A percentile compares a stretch with the other conserved stretches of the same genome.
Conservation (phyloP, 2,797 vertebrate species). For the Phoebastria nigripes region DNA sequence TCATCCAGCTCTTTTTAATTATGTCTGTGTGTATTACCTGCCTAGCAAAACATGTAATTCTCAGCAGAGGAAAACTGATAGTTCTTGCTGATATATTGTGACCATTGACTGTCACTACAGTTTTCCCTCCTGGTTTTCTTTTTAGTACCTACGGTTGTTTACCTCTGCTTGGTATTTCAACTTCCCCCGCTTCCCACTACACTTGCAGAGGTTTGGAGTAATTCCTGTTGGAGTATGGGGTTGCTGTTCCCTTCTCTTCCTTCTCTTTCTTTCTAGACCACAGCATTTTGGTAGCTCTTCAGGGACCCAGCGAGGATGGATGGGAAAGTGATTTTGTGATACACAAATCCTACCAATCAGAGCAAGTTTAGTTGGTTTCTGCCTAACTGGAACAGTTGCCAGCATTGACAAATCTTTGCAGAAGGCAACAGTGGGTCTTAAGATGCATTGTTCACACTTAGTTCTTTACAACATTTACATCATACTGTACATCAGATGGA, state of each 20-base stretch:
- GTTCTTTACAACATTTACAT: not conserved
- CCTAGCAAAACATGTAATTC: not conserved
- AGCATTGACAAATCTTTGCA: not conserved
- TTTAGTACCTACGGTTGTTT: not conserved
- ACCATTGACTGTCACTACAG: not conserved
- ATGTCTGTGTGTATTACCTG: not conserved
- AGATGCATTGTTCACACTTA: not conserved
- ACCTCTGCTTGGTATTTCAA: not conserved
- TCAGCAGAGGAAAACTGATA: not conserved
- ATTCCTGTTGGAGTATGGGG: not conserved
- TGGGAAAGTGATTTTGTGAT: not conserved
- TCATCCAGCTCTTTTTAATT: not conserved
- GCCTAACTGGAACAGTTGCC: not conserved
- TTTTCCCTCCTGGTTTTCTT: not conserved
- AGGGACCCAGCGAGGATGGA: not conserved
- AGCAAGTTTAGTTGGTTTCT: not conserved
- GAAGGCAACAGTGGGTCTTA: not conserved
- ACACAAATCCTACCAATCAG: not conserved
- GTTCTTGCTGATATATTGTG: not conserved
- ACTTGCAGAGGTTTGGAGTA: not conserved
- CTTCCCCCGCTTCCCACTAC: not conserved
- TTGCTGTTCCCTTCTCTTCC: not conserved
- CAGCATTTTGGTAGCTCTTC: not conserved
- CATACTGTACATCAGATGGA: not conserved
- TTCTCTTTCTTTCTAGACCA: not conserved